Conservation (phyloP, 2,888 invertebrate genomes). For the Caenorhabditis panamensis region DNA sequence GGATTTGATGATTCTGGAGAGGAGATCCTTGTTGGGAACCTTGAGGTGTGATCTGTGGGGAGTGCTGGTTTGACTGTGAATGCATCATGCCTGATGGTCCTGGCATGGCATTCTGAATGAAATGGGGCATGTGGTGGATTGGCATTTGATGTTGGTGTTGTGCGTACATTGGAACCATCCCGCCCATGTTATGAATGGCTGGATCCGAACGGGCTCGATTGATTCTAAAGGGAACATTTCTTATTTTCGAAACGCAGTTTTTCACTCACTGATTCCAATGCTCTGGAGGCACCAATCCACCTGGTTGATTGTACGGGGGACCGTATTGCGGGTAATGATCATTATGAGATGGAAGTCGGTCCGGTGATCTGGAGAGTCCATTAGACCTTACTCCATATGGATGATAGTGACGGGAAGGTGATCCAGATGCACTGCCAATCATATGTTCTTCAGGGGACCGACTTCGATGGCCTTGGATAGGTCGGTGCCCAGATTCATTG, state of each 20-base stretch:
- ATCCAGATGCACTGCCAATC: constrained; percentile 48
- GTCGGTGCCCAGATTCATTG: constrained; percentile 22
- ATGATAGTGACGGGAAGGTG: constrained; percentile 66
- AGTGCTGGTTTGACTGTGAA: constrained; percentile 52
- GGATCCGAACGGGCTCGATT: constrained; percentile 78
- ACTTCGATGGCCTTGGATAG: constrained; percentile 52
- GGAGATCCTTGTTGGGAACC: constrained; percentile 52
- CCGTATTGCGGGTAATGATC: constrained; percentile 55
- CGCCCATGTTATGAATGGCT: constrained; percentile 76
- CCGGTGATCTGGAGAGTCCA: constrained; percentile 65
- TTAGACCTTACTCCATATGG: constrained; percentile 62
- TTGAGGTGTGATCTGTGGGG: constrained; percentile 46
- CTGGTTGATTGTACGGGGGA: constrained; percentile 46
- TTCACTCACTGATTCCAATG: constrained; percentile 59
- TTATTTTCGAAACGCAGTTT: too few relatives aligned
- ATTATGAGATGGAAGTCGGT: constrained; percentile 65
- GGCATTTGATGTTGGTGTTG: constrained; percentile 17
- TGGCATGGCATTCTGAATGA: constrained; percentile 57
- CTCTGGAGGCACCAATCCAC: constrained; percentile 45
- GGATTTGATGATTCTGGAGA: constrained; percentile 53
- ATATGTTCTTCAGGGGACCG: constrained; percentile 60
- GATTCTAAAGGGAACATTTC: constrained; percentile 59
- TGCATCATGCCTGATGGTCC: constrained; percentile 65
- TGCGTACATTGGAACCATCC: constrained; percentile 40
- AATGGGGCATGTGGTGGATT: constrained; percentile 48